These are phyloP conservation scores for Pelodytes ibericus DNA, from an alignment of 2,797 vertebrate genomes.

Conservation along the genomic window DNA sequence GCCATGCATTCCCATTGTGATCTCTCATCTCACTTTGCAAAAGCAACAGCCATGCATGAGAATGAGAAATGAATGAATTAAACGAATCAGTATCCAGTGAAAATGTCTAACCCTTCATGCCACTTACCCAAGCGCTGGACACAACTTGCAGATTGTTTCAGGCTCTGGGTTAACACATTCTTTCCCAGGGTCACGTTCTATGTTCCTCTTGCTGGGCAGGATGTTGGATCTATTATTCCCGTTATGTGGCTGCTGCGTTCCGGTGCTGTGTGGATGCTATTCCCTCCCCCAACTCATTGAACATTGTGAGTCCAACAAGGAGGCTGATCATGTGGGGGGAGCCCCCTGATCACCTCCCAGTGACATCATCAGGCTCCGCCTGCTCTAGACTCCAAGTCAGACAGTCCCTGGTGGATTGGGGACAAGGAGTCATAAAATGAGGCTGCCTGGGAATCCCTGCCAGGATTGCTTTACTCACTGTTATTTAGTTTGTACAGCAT, in stretches of 20 bases:
- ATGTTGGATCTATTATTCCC: background rate
- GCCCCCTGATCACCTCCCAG: constrained; percentile 15
- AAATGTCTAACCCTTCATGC: too few species aligned
- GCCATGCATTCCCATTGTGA: too few species aligned
- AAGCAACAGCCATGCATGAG: too few species aligned
- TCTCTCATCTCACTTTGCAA: background rate
- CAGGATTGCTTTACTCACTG: too few species aligned
- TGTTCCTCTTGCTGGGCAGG: too few species aligned
- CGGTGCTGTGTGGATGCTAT: background rate
- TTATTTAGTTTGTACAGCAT: too few species aligned
- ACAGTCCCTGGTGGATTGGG: constrained; percentile 30
- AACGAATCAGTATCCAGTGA: too few species aligned
- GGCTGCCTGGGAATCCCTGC: constrained; percentile 24
- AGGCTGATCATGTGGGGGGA: background rate
- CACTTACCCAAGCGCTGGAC: constrained; percentile 11
- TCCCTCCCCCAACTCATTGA: constrained; percentile 29
- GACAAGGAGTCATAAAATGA: background rate
- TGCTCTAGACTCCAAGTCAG: constrained; percentile 26
- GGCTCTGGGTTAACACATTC: too few species aligned
- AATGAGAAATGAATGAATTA: background rate
- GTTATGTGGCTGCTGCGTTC: background rate
- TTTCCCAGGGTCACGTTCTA: background rate
- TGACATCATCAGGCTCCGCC: constrained; percentile 24
- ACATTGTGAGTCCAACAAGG: background rate
- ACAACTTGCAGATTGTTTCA: too few species aligned